Base-by-base conservation (phyloP, 2,888 invertebrate genomes). In the Chaetogeoica ovagalla region DNA sequence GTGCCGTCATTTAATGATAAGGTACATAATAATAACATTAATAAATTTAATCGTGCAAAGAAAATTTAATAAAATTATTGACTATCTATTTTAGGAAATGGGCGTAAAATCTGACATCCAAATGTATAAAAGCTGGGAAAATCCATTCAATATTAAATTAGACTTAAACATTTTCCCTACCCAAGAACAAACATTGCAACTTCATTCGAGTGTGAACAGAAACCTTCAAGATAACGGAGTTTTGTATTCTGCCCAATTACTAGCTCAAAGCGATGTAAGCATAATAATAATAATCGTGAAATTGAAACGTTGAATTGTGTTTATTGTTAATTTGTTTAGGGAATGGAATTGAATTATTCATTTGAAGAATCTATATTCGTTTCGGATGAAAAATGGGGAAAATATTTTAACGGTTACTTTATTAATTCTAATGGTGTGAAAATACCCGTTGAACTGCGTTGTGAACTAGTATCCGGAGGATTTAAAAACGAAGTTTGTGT, bases 131-230 rank as follows among this genome's bases (percentile, higher is more conserved):
- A 79, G 23, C 30, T 65, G 57, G 71, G 63, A 79, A 71, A 71
- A 65, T 57, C 70, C 43, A 17, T 65, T 79, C 1, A 5, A 17
- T 43, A 9, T 23, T 8, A 13, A 11, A 15, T 43, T 79, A 48
- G 71, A 79, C 15, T 23, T 79, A 43, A 21, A 79, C 5, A 71
- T 79, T 65, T 79, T 79, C 57, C 30, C 70, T 15, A 48, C 21
- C 17, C 21, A 15, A 43, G 57, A 71, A 6, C 70, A 79, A 71
- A 43, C 52, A 23, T 30, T 79, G 57, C 9, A 55, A 23, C n/a
- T 79, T 5, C 17, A 7, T 43, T 39, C 63, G 39, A 43, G 48
- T 43, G 57, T 79, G 23, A 71, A 63, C 0, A 62, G 71, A 15
- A 43, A 37, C 3, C 0, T 48, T 13, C 19, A 79, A 63, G 30